Conservation (phyloP, 2,797 vertebrate species). For the Mormyrops attenuatus region DNA sequence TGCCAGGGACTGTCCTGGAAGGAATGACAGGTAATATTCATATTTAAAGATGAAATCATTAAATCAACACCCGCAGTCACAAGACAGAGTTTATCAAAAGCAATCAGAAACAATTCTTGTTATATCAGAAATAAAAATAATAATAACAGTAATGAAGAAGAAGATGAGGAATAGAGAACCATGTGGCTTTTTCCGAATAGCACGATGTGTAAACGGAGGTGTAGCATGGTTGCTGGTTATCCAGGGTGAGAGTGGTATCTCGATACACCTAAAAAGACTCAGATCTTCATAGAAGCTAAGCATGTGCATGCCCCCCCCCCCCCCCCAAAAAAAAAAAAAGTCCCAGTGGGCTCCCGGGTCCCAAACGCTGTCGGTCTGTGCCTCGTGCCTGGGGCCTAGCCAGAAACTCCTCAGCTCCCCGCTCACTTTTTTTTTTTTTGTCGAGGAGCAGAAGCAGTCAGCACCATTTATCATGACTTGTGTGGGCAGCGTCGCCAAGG, state of each 20-base stretch:
- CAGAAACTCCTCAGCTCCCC: constrained; percentile 68
- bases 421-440: constrained; percentile 49
- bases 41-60: neutral
- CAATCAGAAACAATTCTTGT: neutral
- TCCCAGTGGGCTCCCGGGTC: constrained; percentile 13
- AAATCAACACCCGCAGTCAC: neutral
- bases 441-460: constrained; percentile 53
- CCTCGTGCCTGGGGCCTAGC: constrained; percentile 54
- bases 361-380: constrained; percentile 22
- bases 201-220: neutral
- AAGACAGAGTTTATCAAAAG: neutral
- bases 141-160: neutral
- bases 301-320: neutral
- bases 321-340: neutral
- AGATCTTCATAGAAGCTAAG: neutral
- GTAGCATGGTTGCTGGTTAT: neutral
- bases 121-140: neutral
- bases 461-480: constrained; percentile 70
- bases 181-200: neutral
- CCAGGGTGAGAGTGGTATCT: neutral
- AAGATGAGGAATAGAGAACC: neutral
- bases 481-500: constrained; percentile 78
- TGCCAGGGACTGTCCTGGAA: neutral
- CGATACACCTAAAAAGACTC: neutral
- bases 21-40: neutral